These are phyloP conservation scores for Trypoxylus dichotomus DNA, from an alignment of 1,140 invertebrate genomes.

Conservation along the genomic window DNA sequence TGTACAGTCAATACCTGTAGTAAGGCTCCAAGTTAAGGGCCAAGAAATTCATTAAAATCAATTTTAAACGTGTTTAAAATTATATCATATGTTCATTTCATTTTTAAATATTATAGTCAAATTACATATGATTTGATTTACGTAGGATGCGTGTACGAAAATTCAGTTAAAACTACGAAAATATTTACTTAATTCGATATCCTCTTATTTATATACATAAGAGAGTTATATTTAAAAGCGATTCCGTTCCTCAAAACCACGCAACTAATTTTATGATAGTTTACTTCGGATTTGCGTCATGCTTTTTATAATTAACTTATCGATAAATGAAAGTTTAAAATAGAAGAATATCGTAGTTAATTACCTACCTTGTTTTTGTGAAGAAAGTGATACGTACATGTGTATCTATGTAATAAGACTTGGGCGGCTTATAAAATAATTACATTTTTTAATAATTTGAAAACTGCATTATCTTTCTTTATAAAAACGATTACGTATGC, in stretches of 20 bases:
- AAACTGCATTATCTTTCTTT: no score
- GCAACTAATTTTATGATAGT: background rate
- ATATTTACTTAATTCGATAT: background rate
- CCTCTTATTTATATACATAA: background rate
- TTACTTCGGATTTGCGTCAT: background rate
- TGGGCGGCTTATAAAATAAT: no score
- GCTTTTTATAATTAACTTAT: background rate
- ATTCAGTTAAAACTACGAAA: background rate
- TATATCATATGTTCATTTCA: no score
- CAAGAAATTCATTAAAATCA: no score
- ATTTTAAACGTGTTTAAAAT: no score
- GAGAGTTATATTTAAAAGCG: background rate
- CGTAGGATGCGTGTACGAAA: no score
- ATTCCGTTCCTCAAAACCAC: background rate
- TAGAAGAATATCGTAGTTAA: background rate
- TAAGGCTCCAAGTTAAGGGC: no score
- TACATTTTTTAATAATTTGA: no score
- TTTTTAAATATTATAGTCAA: no score
- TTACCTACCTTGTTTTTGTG: background rate
- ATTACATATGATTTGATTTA: no score
- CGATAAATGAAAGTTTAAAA: background rate
- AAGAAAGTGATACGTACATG: background rate
- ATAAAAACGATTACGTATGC: no score
- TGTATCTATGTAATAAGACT: background rate
- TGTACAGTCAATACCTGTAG: no score